Evolutionary conservation across 2,113 vertebrate genomes (phyloP).

Genomic region (Amblyornis subalaris): DNA sequence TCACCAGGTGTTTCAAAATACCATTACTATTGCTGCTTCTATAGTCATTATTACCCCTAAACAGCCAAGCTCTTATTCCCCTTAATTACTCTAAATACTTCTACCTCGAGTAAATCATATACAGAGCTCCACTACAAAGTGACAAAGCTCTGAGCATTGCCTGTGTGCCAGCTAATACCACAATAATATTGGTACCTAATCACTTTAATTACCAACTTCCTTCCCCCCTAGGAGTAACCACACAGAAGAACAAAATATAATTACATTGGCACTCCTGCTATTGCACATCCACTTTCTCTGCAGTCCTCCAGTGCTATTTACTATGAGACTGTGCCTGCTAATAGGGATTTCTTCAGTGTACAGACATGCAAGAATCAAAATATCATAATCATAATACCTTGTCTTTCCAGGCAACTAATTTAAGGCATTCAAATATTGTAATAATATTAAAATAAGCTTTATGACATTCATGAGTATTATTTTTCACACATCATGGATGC

Average conservation of each 20-base stretch:
- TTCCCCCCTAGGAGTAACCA: not conserved
- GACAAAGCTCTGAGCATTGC: not conserved
- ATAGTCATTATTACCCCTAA: not conserved
- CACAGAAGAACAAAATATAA: slow-evolving; percentile 9
- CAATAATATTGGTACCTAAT: slow-evolving; percentile 3
- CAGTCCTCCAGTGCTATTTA: not conserved
- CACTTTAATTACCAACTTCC: slow-evolving; percentile 28
- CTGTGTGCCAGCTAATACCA: not conserved
- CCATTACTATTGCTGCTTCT: not conserved
- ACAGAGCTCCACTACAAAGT: not conserved
- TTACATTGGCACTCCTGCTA: slow-evolving; percentile 32
- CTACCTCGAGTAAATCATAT: not conserved
- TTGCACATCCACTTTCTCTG: not conserved
- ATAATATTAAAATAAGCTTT: not conserved
- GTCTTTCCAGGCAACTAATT: not conserved
- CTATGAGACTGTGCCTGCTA: not conserved
- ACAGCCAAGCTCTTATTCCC: not conserved
- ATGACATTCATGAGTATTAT: not conserved
- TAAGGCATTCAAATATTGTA: not conserved
- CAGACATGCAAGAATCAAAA: not conserved
- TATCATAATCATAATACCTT: not conserved
- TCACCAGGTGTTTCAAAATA: not conserved
- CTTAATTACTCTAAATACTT: not conserved
- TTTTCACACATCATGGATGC: not conserved
- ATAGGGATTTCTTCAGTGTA: not conserved